Evolutionary conservation across 2,888 invertebrate species (phyloP), one percentile per base, ranked within the genome.

Genomic region (Pheosia gnoma): DNA sequence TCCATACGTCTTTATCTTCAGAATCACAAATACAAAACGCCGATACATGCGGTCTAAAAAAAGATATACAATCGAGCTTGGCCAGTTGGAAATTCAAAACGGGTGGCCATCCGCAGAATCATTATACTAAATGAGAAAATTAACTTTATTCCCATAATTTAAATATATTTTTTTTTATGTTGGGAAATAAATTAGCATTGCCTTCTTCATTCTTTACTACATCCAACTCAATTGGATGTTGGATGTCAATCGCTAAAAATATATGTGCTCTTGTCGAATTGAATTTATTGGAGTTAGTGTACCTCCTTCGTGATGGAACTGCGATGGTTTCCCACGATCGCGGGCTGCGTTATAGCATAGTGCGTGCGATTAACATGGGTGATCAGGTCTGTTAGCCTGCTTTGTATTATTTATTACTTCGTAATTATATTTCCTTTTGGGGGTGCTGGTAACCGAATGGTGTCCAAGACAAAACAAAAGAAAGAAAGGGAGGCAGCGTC

Each of bases 121-220:
- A 88, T 91, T 91, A 91, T 93, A 90, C 90, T 89, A 91, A 91
- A 91, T 88, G 88, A 87, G 86, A 88, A 89, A 93, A 93, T 93
- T 93, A 93, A 91, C 89, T 91, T 85, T 68, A 88, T 93, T 93
- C 93, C 89, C 93, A 91, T 90, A 89, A 91, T 93, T 93, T 93
- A 89, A 93, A 93, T 93, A 93, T 84, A 51, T 49, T 1, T 25
- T 25, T 25, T 25, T 52, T 37, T 51, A 53, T 43, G 72, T 72
- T 68, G 69, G 66, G 41, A 74, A 70, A 72, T 77, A 74, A 72
- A 74, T 77, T 75, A 72, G 71, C 67, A 57, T 58, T 59, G 52
- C 39, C 7, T 55, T 71, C 73, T 65, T 70, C 74, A 78, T 66
- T 75, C 74, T 78, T 72, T 72, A 73, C 76, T 76, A 77, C 78